Percentiles rank a stretch among this genome's conserved stretches.
phyloP scores from a whole-genome alignment of 2,797 vertebrate species.

The Hypotaenidia philippensis region DNA sequence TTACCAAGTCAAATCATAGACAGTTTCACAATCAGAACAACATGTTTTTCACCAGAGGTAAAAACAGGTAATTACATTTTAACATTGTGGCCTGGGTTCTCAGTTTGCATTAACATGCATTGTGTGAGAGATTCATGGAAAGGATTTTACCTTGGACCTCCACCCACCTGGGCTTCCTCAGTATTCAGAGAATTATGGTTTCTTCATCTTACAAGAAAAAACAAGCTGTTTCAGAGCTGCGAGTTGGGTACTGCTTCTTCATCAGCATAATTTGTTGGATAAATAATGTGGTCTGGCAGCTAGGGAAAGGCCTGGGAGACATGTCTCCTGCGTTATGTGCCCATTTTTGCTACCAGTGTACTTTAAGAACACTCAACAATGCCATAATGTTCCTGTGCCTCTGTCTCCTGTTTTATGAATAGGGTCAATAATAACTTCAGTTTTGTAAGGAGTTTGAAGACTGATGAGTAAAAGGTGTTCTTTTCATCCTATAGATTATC shows the following conservation, averaged over 20 bases:
- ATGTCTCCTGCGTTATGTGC: background rate
- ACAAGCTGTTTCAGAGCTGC: background rate
- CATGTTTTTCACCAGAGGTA: background rate
- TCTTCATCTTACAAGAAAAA: background rate
- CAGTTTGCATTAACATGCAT: background rate
- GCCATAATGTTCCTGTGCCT: background rate
- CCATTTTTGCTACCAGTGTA: background rate
- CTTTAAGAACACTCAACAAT: background rate
- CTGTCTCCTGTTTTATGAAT: background rate
- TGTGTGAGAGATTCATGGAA: background rate
- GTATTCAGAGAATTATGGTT: background rate
- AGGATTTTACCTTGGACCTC: background rate
- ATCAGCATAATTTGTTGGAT: background rate
- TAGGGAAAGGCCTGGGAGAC: background rate
- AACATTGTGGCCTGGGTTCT: background rate
- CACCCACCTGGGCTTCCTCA: background rate
- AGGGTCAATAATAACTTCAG: background rate
- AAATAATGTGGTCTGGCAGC: conserved; percentile 11
- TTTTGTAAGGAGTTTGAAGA: background rate
- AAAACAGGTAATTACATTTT: background rate
- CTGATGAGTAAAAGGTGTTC: background rate
- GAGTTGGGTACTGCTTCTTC: background rate
- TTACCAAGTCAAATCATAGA: conserved; percentile 34
- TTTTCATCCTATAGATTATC: background rate
- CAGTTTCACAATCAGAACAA: conserved; percentile 46